Evolutionary conservation across 2,888 invertebrate genomes (phyloP), one percentile per base, ranked within the genome.

Genomic region (Smittia sp.): DNA sequence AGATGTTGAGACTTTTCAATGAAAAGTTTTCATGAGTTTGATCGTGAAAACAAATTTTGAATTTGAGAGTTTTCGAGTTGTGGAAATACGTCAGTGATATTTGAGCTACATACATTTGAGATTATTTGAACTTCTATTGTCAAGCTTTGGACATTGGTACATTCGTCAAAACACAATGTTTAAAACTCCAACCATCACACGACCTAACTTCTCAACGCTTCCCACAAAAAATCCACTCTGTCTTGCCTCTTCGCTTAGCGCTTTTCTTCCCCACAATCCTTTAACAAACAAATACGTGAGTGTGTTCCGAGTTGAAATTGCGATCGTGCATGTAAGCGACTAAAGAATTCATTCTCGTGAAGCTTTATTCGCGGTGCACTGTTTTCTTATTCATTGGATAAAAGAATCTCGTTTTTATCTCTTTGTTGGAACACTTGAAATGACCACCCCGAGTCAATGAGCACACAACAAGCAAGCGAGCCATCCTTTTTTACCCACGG

Each of bases 311-410:
- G 46, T 46, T 15, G 46, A 46, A 15, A 46, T 11, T 46, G 46
- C 46, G 11, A 46, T 46, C 46, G 32, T 66, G 66, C 27, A 9
- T 18, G 66, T 66, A 18, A 27, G 32, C 18, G 15, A 27, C 20
- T 66, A 18, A 66, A 66, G 66, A 32, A 66, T 66, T 32, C 66
- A 66, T 66, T 66, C 25, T 63, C 15, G 15, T 63, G 15, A 63
- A 15, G 46, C 46, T 46, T 46, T 46, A 46, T 46, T 46, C 15
- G 46, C 32, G 32, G 18, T n/a, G 38, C 66, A 32, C n/a, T 18
- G 27, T 18, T 38, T 25, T 32, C 32, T 38, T 46, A 46, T 46
- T 46, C 46, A 46, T 46, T 66, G 32, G 32, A 66, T 38, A 66
- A 32, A 32, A 66, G 18, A 27, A 32, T 66, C 32, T 27, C 66